Percentiles rank a stretch among this genome's conserved stretches.
Evolutionary conservation across 2,113 vertebrate genomes (phyloP).

Genomic region (Passer domesticus): DNA sequence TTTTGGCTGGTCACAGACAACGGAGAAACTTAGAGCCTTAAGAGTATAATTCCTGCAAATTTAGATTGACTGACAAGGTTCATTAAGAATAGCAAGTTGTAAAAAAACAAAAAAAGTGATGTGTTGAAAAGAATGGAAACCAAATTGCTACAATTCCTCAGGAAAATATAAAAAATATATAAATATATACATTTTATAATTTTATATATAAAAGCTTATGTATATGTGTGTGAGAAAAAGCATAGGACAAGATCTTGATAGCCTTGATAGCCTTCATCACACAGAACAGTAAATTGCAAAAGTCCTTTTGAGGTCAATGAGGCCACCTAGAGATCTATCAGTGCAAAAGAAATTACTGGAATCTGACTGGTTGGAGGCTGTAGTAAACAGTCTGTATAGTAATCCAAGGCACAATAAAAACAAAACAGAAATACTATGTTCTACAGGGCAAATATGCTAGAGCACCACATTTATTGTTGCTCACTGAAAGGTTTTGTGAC

Average conservation of each 20-base stretch:
- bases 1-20: neutral
- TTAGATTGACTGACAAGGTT: neutral
- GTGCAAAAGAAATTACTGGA: neutral
- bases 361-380: neutral
- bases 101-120: neutral
- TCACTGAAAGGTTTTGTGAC: neutral
- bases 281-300: neutral
- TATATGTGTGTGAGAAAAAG: accelerated
- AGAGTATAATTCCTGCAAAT: neutral
- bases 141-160: neutral
- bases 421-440: neutral
- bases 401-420: neutral
- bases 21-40: neutral
- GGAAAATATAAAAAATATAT: neutral
- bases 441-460: neutral
- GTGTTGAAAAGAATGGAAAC: neutral
- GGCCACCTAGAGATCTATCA: neutral
- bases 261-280: neutral
- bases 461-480: neutral
- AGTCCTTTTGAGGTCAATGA: neutral
- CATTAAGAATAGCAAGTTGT: neutral
- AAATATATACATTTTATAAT: neutral
- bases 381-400: neutral
- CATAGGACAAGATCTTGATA: neutral
- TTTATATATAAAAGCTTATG: neutral